Conservation (phyloP, 1,140 invertebrate species). For the Apis dorsata region DNA sequence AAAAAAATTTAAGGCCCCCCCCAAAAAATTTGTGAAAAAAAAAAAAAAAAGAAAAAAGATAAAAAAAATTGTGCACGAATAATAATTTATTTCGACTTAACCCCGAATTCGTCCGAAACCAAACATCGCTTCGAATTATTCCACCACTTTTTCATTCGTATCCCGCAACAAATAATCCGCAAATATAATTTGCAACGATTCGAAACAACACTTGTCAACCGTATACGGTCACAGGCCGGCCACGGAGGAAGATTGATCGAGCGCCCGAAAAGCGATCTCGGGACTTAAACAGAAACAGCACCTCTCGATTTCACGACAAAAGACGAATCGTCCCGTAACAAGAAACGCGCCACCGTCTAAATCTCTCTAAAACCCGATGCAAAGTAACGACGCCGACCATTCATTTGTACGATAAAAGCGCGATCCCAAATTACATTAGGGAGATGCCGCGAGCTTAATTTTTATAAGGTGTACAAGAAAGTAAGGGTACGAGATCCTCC, state of each 20-base stretch:
- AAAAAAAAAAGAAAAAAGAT: too few species aligned
- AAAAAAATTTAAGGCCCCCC: too few species aligned
- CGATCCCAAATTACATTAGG: constrained; percentile 30
- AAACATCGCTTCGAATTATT: neutral
- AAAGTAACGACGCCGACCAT: constrained; percentile 18
- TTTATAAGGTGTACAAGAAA: constrained; percentile 36
- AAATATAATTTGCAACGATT: neutral
- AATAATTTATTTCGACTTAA: too few species aligned
- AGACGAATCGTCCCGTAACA: neutral
- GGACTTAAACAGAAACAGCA: neutral
- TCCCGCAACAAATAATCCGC: neutral
- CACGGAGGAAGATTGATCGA: constrained; percentile 30
- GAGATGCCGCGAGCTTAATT: neutral
- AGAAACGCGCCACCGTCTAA: constrained; percentile 13
- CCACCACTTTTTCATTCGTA: neutral
- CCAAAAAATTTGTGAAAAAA: too few species aligned
- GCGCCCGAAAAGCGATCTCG: constrained; percentile 1
- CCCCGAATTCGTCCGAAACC: neutral
- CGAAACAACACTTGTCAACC: neutral
- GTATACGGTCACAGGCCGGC: neutral
- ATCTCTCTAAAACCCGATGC: constrained; percentile 44
- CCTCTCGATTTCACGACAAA: neutral
- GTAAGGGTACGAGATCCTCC: constrained; percentile 15
- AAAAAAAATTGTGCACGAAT: too few species aligned
- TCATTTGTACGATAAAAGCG: constrained; percentile 36